These are phyloP conservation scores for Lepus europaeus DNA, from an alignment of 2,113 vertebrate genomes.

Conservation along the genomic window DNA sequence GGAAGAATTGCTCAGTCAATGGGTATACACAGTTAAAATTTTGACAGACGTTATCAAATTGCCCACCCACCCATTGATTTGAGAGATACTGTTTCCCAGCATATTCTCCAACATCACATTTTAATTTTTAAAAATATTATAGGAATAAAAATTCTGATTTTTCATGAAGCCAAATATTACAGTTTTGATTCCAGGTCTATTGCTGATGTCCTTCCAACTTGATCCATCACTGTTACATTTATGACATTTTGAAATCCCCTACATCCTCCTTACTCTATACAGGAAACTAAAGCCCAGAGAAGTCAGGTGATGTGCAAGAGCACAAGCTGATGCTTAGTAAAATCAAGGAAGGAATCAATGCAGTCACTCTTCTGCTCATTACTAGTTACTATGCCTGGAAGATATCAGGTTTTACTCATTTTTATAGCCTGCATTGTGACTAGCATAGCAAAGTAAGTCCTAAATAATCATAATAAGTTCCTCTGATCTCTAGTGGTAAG, in stretches of 20 bases:
- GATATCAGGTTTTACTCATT: conserved; percentile 12
- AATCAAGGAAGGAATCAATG: not conserved
- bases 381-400: not conserved
- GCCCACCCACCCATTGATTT: not conserved
- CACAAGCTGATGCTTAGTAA: not conserved
- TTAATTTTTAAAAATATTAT: not conserved
- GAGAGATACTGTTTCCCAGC: not conserved
- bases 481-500: conserved; percentile 1
- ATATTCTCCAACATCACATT: not conserved
- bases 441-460: not conserved
- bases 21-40: not conserved
- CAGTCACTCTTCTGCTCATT: not conserved
- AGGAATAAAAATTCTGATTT: too few relatives aligned
- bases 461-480: not conserved
- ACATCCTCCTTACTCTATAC: not conserved
- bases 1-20: conserved; percentile 11
- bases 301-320: not conserved
- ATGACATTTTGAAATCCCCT: not conserved
- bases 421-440: not conserved
- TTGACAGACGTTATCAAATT: not conserved
- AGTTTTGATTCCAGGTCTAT: not conserved
- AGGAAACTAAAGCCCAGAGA: not conserved
- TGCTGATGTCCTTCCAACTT: not conserved
- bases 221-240: not conserved
- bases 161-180: not conserved